phyloP scores from a whole-genome alignment of 2,797 vertebrate genomes.

The Corythornis leucogaster region DNA sequence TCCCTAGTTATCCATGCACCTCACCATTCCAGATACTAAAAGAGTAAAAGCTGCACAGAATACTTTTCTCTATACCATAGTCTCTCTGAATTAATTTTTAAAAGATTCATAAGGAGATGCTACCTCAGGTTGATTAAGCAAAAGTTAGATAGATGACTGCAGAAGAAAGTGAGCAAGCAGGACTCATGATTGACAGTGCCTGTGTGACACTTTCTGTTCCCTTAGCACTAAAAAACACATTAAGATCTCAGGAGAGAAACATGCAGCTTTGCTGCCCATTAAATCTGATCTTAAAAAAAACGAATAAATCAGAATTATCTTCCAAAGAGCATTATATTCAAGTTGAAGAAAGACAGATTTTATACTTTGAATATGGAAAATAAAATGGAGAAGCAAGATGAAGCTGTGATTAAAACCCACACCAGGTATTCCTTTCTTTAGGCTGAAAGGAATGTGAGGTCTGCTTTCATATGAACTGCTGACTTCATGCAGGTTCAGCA shows the following conservation, averaged over 20 bases:
- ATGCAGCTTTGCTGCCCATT: neutral
- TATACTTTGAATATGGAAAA: neutral
- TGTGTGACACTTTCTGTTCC: neutral
- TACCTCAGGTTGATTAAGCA: neutral
- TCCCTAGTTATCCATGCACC: neutral
- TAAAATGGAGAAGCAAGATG: neutral
- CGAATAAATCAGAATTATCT: neutral
- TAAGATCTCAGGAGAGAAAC: neutral
- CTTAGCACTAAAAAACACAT: neutral
- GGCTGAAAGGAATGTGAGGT: conserved; percentile 16
- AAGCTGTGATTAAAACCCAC: neutral
- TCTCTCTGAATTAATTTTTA: neutral
- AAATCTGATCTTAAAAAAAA: conserved; percentile 6
- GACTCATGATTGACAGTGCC: neutral
- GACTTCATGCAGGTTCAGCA: conserved; percentile 45
- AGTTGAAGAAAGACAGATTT: neutral
- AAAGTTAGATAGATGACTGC: neutral
- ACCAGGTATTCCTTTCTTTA: conserved; percentile 49
- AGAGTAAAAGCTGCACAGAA: neutral
- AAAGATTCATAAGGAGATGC: neutral
- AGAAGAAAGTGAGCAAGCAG: neutral
- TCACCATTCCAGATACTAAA: neutral
- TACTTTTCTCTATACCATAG: neutral
- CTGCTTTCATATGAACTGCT: conserved; percentile 46
- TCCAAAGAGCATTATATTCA: neutral